Base-by-base conservation (phyloP, 2,113 vertebrate species). In the Turnix velox region DNA sequence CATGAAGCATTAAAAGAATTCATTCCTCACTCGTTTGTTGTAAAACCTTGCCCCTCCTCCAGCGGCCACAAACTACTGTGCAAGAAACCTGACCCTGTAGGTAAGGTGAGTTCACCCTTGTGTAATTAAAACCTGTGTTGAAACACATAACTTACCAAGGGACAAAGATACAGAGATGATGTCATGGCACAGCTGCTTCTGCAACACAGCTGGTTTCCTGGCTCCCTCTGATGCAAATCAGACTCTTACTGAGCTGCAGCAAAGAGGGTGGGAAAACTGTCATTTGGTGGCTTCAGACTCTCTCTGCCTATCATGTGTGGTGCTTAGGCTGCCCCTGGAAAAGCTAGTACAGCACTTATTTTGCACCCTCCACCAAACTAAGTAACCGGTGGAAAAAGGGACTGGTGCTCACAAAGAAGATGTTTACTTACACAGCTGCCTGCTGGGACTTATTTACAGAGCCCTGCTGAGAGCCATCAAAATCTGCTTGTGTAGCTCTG, bases 361-460 rank as follows among this genome's bases (percentile, higher is more conserved):
- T 54, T 49, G 61, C 45, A 30, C 33, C 25, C 37, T 72, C 54
- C 0, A 0, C 37, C 59, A 42, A 31, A 6, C 42, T 25, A 45
- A 1, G 2, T 28, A 91, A 87, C 62, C 75, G 63, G 59, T 3
- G 4, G 71, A 52, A 83, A 67, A 68, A 91, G 69, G 54, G 80
- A 46, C 18, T 43, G 58, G 42, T 65, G 72, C 92, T 85, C 15
- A 13, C 73, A 69, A 79, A 81, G 95, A 79, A 92, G 90, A 93
- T 97, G 95, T 97, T 97, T 97, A 94, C 94, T 69, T 40, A 61
- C 31, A 67, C 67, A 62, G 37, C 30, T 91, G 79, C 95, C 96
- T 96, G 82, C 61, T 85, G 94, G 90, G 92, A 77, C 88, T 96
- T 95, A 91, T 97, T 97, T 97, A 90, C 88, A 91, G 84, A 79